phyloP scores from a whole-genome alignment of 2,888 invertebrate species.

The Cordilura impudica region DNA sequence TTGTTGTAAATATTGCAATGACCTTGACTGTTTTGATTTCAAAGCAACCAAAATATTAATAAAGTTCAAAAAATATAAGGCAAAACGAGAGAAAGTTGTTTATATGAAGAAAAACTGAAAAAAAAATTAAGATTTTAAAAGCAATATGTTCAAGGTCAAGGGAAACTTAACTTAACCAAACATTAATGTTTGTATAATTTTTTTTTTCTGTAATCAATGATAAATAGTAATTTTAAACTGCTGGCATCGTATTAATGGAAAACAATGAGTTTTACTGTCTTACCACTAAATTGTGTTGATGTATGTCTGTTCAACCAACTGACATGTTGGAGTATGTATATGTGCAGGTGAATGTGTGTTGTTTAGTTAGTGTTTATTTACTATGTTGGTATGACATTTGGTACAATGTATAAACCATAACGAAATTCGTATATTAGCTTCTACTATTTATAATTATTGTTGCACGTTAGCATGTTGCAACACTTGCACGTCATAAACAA shows the following conservation, averaged over 20 bases:
- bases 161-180: constrained; percentile 4
- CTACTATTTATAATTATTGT: constrained; percentile 41
- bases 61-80: neutral
- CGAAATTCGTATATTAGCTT: constrained; percentile 60
- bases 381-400: constrained; percentile 25
- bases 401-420: constrained; percentile 68
- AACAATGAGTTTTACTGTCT: constrained; percentile 43
- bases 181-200: too few species aligned
- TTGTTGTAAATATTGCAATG: neutral
- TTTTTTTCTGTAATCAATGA: neutral
- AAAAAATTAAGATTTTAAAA: neutral
- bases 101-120: neutral
- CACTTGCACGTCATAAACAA: neutral
- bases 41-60: neutral
- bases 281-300: neutral
- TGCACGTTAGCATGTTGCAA: constrained; percentile 68
- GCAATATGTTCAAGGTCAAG: constrained; percentile 45
- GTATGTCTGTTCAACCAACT: too few species aligned
- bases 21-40: constrained; percentile 16
- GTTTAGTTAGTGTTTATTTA: constrained; percentile 3
- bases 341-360: neutral
- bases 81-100: constrained; percentile 44
- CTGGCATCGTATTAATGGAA: neutral
- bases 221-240: constrained; percentile 4
- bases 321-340: too few species aligned